phyloP scores from a whole-genome alignment of 2,797 vertebrate genomes.

The Pseudochaenichthys georgianus region DNA sequence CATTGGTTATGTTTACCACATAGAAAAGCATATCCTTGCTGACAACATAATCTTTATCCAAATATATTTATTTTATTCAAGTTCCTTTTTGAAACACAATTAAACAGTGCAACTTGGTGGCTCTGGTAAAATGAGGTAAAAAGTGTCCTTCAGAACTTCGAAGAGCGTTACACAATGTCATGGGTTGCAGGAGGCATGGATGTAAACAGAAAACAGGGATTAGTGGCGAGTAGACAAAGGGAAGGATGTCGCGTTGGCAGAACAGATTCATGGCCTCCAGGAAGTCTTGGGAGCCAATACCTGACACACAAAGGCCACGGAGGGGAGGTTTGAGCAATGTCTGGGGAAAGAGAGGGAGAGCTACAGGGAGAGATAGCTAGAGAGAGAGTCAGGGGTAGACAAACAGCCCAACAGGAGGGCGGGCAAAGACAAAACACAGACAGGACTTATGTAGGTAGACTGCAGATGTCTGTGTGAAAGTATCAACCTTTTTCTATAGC shows the following conservation, averaged over 20 bases:
- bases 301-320: conserved; percentile 47
- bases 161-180: conserved; percentile 45
- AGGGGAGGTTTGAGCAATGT: conserved; percentile 34
- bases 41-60: conserved; percentile 21
- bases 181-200: conserved; percentile 44
- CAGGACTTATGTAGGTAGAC: conserved; percentile 31
- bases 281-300: conserved; percentile 36
- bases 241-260: conserved; percentile 55
- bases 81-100: conserved; percentile 1
- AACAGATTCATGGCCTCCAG: conserved; percentile 36
- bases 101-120: background rate
- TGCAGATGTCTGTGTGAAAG: conserved; percentile 26
- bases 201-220: conserved; percentile 50
- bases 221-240: conserved; percentile 37
- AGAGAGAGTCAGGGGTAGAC: conserved; percentile 21
- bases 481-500: conserved; percentile 20
- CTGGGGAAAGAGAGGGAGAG: conserved; percentile 5
- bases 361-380: background rate
- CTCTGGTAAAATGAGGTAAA: background rate
- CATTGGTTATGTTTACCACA: conserved; percentile 19
- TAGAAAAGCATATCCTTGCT: conserved; percentile 22
- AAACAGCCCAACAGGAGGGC: conserved; percentile 50
- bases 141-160: background rate
- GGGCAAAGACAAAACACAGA: conserved; percentile 62
- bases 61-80: conserved; percentile 2